phyloP scores from a whole-genome alignment of 2,888 invertebrate species.

The Callinectes sapidus region DNA sequence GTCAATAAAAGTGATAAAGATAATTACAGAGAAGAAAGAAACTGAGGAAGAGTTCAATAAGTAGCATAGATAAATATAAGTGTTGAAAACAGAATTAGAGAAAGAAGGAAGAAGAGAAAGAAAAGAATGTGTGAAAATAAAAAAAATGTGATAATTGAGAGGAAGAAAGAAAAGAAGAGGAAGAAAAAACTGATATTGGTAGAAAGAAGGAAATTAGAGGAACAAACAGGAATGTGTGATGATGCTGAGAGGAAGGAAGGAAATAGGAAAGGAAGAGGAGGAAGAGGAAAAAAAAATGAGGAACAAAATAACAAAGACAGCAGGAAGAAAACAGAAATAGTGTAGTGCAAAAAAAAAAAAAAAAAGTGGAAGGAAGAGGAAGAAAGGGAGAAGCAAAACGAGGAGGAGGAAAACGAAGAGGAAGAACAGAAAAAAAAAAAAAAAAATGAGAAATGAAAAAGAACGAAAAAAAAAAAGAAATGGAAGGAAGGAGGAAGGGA shows the following conservation, averaged over 20 bases:
- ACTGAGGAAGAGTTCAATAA: too few species aligned
- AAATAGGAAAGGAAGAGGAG: neutral
- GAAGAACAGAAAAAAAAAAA: neutral
- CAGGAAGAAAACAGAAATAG: neutral
- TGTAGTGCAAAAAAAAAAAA: neutral
- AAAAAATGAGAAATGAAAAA: neutral
- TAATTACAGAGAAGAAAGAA: too few species aligned
- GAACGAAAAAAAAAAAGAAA: neutral
- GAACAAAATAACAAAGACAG: neutral
- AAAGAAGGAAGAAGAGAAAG: neutral
- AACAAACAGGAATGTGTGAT: neutral
- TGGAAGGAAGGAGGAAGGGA: neutral
- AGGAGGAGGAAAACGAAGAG: neutral
- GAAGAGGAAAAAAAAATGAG: neutral
- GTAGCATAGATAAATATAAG: too few species aligned
- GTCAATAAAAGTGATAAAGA: too few species aligned
- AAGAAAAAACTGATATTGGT: too few species aligned
- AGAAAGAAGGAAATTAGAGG: neutral
- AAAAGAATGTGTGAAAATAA: neutral
- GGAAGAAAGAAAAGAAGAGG: neutral
- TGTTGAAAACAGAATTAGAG: too few species aligned
- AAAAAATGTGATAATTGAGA: neutral
- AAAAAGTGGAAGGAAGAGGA: neutral
- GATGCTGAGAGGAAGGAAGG: neutral
- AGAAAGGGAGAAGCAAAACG: neutral